Base-by-base conservation (phyloP, 2,113 vertebrate species). In the Balaeniceps rex region DNA sequence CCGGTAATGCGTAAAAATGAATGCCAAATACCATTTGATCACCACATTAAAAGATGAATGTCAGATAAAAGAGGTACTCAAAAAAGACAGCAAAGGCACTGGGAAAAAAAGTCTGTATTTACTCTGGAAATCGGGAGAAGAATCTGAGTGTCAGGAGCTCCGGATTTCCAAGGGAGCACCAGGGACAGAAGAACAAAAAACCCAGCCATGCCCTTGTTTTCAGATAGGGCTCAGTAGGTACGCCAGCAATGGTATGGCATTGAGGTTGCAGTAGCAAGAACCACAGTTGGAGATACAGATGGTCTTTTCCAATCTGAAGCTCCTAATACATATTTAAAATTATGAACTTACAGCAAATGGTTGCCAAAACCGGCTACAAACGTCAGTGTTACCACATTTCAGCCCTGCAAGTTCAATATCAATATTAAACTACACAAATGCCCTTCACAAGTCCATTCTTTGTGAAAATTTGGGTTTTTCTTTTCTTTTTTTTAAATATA, bases 221-320 rank as follows among this genome's bases (percentile, higher is more conserved):
- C 40, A 25, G 34, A 13, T 33, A 31, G 34, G 42, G 40, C 58
- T 71, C 36, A 33, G 1, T 5, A 25, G 22, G 38, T 8, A 24
- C 1, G 0, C 14, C 42, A 14, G 12, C 2, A 1, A 57, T 1
- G 25, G 17, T 7, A 9, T 0, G 7, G 22, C 6, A 31, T 4
- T 21, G 14, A 16, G 44, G 49, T 23, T 28, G 31, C 2, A 2
- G 40, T 1, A 21, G 34, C 17, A 49, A 68, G 52, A 82, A 44
- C n/a, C 63, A 72, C 47, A 69, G 71, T 7, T 65, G 83, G 34
- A 83, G 12, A 19, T 14, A 17, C 34, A 60, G 54, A 31, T 10
- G 36, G 34, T 31, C 31, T 8, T 74, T 70, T 46, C 57, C 74
- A 52, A 2, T 5, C 14, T 25, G 47, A 49, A 90, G 77, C 46